These are phyloP conservation scores for Crambe crambe DNA, from an alignment of 37 sponge, comb jelly and placozoan genomes.

Conservation along the genomic window DNA sequence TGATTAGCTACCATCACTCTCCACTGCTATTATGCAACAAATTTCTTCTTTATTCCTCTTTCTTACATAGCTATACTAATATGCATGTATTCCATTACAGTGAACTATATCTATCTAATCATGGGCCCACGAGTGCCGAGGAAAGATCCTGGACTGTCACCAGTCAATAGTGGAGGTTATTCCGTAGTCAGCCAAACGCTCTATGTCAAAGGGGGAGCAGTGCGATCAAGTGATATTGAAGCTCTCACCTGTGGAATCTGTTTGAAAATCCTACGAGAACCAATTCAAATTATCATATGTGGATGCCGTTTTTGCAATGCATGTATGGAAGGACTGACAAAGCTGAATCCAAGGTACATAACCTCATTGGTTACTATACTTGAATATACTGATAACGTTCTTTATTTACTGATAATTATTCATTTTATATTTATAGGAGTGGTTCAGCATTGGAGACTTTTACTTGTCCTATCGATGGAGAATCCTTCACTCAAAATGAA, in stretches of 20 bases:
- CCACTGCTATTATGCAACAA: too few species aligned
- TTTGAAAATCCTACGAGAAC: constrained; percentile 7
- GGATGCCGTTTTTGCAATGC: constrained; percentile 21
- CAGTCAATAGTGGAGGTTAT: not conserved
- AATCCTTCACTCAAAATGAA: not conserved
- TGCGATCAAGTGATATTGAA: not conserved
- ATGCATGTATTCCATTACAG: too few species aligned
- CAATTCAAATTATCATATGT: constrained; percentile 35
- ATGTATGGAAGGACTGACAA: not conserved
- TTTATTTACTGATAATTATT: not conserved
- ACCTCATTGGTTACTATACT: not conserved
- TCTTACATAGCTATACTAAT: too few species aligned
- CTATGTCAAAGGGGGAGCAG: not conserved
- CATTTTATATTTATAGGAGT: not conserved
- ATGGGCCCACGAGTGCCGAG: not conserved
- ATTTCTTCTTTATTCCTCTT: too few species aligned
- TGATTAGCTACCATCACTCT: too few species aligned
- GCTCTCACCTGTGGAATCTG: constrained; percentile 20
- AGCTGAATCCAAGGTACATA: not conserved
- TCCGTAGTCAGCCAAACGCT: not conserved
- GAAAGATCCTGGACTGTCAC: not conserved
- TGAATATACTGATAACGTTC: not conserved
- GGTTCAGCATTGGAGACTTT: not conserved
- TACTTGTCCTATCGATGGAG: constrained; percentile 7
- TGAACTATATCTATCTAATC: too few species aligned